phyloP scores from a whole-genome alignment of 2,113 vertebrate species.

The Podiceps cristatus region DNA sequence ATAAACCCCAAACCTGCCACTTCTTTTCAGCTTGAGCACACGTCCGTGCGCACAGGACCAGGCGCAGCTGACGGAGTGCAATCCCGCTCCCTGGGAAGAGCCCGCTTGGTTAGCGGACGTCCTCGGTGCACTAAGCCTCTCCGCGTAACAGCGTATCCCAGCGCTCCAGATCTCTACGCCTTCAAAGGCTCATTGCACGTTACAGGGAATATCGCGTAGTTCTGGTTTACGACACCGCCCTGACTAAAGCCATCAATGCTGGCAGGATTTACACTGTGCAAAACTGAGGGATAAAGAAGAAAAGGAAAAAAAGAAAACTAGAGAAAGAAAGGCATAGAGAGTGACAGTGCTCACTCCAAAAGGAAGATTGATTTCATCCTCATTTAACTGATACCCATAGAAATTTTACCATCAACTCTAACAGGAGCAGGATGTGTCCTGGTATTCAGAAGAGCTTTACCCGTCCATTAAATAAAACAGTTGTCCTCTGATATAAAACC shows the following conservation, averaged over 20 bases:
- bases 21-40: neutral
- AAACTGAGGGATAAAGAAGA: neutral
- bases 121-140: neutral
- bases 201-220: fast-evolving
- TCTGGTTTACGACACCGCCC: neutral
- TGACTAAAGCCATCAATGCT: neutral
- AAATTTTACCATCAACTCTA: neutral
- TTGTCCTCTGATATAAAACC: neutral
- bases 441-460: neutral
- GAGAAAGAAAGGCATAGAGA: neutral
- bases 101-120: neutral
- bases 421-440: neutral
- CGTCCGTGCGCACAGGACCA: fast-evolving
- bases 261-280: neutral
- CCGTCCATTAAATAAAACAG: neutral
- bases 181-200: neutral
- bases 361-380: neutral
- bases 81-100: neutral
- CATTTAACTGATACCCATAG: neutral
- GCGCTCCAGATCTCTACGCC: fast-evolving
- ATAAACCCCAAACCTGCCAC: neutral
- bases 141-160: neutral
- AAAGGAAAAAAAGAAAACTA: neutral
- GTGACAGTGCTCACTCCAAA: neutral
- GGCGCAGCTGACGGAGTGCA: neutral